Conservation (phyloP, 1,140 invertebrate genomes). For the Platorchestia sp. region DNA sequence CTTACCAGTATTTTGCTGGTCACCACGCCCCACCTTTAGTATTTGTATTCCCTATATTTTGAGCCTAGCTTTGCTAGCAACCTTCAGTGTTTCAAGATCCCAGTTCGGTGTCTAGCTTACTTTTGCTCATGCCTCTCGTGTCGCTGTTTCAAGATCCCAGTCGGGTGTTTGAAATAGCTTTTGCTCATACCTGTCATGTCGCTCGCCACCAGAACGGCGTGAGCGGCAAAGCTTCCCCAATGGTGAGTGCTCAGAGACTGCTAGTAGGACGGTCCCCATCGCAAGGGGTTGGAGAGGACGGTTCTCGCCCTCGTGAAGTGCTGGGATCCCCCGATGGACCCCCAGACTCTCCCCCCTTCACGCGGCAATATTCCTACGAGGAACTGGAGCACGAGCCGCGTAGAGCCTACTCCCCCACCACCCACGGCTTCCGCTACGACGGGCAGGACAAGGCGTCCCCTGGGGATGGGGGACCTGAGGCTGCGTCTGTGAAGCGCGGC, state of each 20-base stretch:
- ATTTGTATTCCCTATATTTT: not conserved
- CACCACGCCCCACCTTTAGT: not conserved
- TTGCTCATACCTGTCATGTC: not conserved
- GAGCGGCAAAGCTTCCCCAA: not conserved
- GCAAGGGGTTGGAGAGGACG: not conserved
- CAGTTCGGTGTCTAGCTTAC: not conserved
- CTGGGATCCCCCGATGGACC: conserved; percentile 40
- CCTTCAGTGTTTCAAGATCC: not conserved
- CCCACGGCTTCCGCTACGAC: conserved; percentile 64
- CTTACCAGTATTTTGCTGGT: not conserved
- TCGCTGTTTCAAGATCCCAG: not conserved
- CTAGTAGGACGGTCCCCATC: not conserved
- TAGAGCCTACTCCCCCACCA: conserved; percentile 57
- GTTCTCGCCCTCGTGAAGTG: not conserved
- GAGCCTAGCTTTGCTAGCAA: not conserved
- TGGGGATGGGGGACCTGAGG: not conserved
- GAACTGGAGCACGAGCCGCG: conserved; percentile 63
- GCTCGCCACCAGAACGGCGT: not conserved
- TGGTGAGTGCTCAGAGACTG: not conserved
- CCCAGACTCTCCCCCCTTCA: conserved; percentile 60
- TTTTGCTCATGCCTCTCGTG: not conserved
- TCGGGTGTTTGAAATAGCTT: not conserved
- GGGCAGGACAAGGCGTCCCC: conserved; percentile 26
- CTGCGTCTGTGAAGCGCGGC: conserved; percentile 47
- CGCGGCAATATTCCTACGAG: conserved; percentile 64